These are phyloP conservation scores for Mechanitis messenoides DNA, from an alignment of 2,888 invertebrate genomes.

Conservation along the genomic window DNA sequence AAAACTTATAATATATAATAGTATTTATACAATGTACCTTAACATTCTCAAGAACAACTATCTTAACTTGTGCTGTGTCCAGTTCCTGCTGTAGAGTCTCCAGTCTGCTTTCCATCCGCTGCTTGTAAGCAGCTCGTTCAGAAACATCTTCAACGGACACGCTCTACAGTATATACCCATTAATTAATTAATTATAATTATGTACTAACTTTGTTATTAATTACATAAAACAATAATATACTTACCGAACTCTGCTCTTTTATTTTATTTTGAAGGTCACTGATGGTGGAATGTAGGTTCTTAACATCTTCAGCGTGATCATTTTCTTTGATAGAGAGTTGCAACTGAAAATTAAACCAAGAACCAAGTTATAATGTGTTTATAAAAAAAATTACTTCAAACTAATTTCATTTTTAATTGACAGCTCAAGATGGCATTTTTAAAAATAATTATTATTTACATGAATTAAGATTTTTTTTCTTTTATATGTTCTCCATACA, in stretches of 20 bases:
- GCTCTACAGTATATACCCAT: slow-evolving; percentile 34
- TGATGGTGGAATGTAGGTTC: slow-evolving; percentile 40
- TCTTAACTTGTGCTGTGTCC: slow-evolving; percentile 64
- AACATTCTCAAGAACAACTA: slow-evolving; percentile 60
- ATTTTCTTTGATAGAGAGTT: slow-evolving; percentile 43
- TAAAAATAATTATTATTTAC: too few relatives aligned
- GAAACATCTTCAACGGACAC: slow-evolving; percentile 42
- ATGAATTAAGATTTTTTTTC: too few relatives aligned
- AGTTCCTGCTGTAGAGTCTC: slow-evolving; percentile 49
- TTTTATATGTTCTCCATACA: too few relatives aligned
- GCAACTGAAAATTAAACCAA: slow-evolving; percentile 40
- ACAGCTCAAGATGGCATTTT: too few relatives aligned
- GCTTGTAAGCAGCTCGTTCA: slow-evolving; percentile 44
- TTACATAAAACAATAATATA: slow-evolving; percentile 10
- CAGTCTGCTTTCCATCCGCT: slow-evolving; percentile 51
- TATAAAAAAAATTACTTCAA: background rate
- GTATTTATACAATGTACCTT: slow-evolving; percentile 21
- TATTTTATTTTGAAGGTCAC: slow-evolving; percentile 43
- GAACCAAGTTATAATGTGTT: background rate
- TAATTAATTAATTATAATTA: background rate
- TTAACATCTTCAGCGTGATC: slow-evolving; percentile 38
- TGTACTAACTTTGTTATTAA: background rate
- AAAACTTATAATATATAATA: too few relatives aligned
- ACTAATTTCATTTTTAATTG: too few relatives aligned
- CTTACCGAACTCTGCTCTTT: slow-evolving; percentile 37